Conservation (phyloP, 1,140 invertebrate genomes). For the Bombus affinis region DNA sequence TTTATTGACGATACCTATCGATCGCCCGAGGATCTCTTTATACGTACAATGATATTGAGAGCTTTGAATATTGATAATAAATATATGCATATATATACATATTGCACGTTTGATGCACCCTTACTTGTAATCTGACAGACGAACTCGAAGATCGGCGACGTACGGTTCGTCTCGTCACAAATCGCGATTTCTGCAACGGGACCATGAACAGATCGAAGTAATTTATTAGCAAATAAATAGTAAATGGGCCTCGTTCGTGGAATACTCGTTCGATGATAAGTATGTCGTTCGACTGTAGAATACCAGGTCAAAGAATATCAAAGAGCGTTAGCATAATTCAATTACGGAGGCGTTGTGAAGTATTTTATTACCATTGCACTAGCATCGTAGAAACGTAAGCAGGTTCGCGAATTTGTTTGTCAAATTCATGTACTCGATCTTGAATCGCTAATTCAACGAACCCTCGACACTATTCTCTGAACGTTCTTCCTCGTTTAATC, state of each 20-base stretch:
- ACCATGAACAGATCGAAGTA: slow-evolving; percentile 29
- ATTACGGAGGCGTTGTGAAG: background rate
- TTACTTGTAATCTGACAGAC: slow-evolving; percentile 3
- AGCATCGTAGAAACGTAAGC: background rate
- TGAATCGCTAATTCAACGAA: slow-evolving; percentile 2
- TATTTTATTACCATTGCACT: background rate
- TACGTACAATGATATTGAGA: too few relatives aligned
- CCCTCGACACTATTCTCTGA: background rate
- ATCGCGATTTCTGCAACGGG: slow-evolving; percentile 35
- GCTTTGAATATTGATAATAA: too few relatives aligned
- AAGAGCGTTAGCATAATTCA: background rate
- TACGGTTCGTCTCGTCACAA: background rate
- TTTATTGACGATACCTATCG: too few relatives aligned
- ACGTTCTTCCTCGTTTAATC: background rate
- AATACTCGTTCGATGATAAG: too few relatives aligned
- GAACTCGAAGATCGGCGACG: background rate
- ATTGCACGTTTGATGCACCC: too few relatives aligned
- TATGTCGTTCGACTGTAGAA: background rate
- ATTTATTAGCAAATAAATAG: slow-evolving; percentile 6
- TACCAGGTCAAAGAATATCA: background rate
- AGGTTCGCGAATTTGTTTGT: background rate
- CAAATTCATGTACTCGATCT: slow-evolving; percentile 14
- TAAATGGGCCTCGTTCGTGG: background rate
- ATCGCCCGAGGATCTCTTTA: too few relatives aligned
- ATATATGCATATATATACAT: too few relatives aligned